Evolutionary conservation across 23 tunicate genomes (phyloP).

Genomic region (Halocynthia aurantium): DNA sequence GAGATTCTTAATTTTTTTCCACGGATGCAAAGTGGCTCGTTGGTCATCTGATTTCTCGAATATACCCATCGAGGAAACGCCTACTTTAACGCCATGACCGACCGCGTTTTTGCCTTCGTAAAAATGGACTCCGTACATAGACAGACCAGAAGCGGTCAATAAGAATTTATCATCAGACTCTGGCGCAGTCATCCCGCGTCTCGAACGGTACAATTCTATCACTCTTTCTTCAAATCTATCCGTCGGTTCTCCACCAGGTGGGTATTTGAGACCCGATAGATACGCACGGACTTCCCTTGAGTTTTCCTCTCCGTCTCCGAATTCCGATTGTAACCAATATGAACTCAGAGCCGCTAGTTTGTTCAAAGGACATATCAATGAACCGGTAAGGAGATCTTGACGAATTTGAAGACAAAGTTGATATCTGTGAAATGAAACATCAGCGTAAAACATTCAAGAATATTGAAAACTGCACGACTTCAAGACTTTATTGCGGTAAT

Average conservation of each 20-base stretch:
- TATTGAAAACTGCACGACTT: background rate
- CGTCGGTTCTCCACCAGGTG: slow-evolving; percentile 3
- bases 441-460: background rate
- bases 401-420: slow-evolving; percentile 79
- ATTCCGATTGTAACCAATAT: slow-evolving; percentile 83
- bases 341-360: slow-evolving; percentile 42
- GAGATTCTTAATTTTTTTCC: slow-evolving; percentile 54
- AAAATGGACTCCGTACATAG: slow-evolving; percentile 67
- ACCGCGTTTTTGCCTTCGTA: slow-evolving; percentile 39
- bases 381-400: slow-evolving; percentile 39
- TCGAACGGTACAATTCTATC: slow-evolving; percentile 24
- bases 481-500: background rate
- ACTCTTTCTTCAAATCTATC: slow-evolving; percentile 45
- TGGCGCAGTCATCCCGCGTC: slow-evolving; percentile 55
- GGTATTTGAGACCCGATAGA: background rate
- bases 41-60: slow-evolving; percentile 32
- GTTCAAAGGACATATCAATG: slow-evolving; percentile 57
- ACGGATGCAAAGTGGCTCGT: slow-evolving; percentile 24
- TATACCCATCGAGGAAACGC: slow-evolving; percentile 47
- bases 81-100: slow-evolving; percentile 25
- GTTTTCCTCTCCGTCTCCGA: slow-evolving; percentile 27
- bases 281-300: slow-evolving; percentile 13
- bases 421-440: slow-evolving; percentile 29
- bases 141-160: slow-evolving; percentile 35
- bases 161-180: slow-evolving; percentile 78